These are phyloP conservation scores for Oryzias sinensis DNA, from an alignment of 2,797 vertebrate species.

Conservation along the genomic window DNA sequence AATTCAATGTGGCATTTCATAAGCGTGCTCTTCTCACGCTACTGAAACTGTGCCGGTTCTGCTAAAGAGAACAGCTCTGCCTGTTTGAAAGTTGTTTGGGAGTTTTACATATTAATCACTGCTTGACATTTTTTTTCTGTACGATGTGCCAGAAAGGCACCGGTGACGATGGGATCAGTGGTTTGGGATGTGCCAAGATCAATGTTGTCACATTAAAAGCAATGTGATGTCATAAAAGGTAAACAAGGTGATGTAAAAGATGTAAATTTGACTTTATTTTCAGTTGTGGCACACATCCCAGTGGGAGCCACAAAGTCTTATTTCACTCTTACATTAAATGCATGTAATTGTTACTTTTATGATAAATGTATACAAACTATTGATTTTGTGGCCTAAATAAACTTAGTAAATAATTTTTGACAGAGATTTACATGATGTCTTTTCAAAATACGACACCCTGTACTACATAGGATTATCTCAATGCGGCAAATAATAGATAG, in stretches of 20 bases:
- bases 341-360: constrained; percentile 1
- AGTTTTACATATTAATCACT: constrained; percentile 53
- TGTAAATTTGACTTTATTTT: not conserved
- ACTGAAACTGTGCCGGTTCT: constrained; percentile 29
- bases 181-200: constrained; percentile 31
- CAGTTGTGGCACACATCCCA: not conserved
- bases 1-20: constrained; percentile 65
- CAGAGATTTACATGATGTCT: too few species aligned
- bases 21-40: constrained; percentile 40
- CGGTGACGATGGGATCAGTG: constrained; percentile 8
- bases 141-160: constrained; percentile 24
- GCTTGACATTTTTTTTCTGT: constrained; percentile 43
- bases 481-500: too few species aligned
- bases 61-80: constrained; percentile 18
- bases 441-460: too few species aligned
- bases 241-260: constrained; percentile 3
- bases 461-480: too few species aligned
- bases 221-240: constrained; percentile 17
- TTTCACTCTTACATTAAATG: too few species aligned
- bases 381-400: too few species aligned
- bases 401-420: too few species aligned
- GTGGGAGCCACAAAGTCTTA: not conserved
- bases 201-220: constrained; percentile 32
- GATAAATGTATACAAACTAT: too few species aligned
- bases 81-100: constrained; percentile 9